phyloP scores from a whole-genome alignment of 1,140 invertebrate genomes.

The Littorina saxatilis region DNA sequence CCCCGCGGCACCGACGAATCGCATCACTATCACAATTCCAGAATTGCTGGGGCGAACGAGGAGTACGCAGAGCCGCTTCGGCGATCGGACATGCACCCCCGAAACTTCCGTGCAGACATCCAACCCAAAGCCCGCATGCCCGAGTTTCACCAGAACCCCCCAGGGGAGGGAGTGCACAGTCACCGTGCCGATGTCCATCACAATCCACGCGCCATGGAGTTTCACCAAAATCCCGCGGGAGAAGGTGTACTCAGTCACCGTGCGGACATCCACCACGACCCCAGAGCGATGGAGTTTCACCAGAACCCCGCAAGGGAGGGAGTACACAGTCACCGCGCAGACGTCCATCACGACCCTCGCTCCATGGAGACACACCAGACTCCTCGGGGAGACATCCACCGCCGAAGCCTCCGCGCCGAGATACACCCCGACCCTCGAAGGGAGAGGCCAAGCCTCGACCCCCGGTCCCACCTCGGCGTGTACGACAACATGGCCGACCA shows the following conservation, averaged over 20 bases:
- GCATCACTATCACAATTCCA: constrained; percentile 9
- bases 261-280: background rate
- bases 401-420: background rate
- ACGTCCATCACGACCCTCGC: background rate
- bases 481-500: constrained; percentile 9
- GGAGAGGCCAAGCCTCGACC: background rate
- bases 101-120: background rate
- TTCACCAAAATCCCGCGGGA: background rate
- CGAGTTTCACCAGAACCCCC: background rate
- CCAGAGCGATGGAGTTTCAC: background rate
- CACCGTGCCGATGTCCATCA: constrained; percentile 12
- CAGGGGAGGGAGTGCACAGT: background rate
- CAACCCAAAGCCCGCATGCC: background rate
- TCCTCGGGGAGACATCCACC: background rate
- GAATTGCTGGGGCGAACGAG: background rate
- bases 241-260: background rate
- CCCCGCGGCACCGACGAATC: background rate
- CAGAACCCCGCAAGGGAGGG: background rate
- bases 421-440: background rate
- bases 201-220: background rate
- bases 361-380: background rate
- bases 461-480: constrained; percentile 9
- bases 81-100: background rate
- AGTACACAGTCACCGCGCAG: too few species aligned
- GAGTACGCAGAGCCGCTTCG: background rate